These are phyloP conservation scores for Morpho achilles DNA, from an alignment of 2,888 invertebrate species.

Conservation along the genomic window DNA sequence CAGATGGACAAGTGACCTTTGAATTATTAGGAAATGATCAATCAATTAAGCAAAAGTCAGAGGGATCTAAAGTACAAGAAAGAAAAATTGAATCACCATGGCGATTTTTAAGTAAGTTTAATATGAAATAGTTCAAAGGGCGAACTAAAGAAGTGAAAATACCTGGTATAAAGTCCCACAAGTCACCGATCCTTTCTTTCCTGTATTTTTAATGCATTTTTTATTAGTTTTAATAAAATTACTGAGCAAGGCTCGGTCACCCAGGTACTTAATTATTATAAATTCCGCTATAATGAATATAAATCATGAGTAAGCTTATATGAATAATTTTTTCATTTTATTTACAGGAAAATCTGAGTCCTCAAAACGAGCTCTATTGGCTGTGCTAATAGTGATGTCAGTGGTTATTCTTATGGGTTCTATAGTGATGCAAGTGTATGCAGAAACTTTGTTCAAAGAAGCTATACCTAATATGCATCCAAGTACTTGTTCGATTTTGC, in stretches of 20 bases:
- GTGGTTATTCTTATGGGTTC: slow-evolving; percentile 60
- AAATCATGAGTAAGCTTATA: neutral
- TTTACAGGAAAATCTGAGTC: slow-evolving; percentile 51
- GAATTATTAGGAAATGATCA: slow-evolving; percentile 26
- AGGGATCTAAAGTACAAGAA: neutral
- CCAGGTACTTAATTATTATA: neutral
- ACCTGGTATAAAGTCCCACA: too few species aligned
- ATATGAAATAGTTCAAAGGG: neutral
- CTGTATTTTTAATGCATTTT: too few species aligned
- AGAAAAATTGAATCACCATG: slow-evolving; percentile 40
- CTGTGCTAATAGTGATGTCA: slow-evolving; percentile 47
- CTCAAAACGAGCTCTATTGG: slow-evolving; percentile 46
- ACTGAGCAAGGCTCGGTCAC: too few species aligned
- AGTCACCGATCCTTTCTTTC: too few species aligned
- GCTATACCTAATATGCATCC: slow-evolving; percentile 61
- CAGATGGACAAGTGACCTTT: slow-evolving; percentile 38
- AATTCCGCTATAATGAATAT: neutral
- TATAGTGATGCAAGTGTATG: slow-evolving; percentile 62
- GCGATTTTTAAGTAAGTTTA: slow-evolving; percentile 44
- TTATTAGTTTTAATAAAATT: too few species aligned
- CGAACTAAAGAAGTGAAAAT: too few species aligned
- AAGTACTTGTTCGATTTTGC: slow-evolving; percentile 55
- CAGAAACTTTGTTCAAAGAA: slow-evolving; percentile 60
- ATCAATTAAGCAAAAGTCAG: slow-evolving; percentile 24
- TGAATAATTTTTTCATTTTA: neutral